Evolutionary conservation across 2,888 invertebrate species (phyloP), one percentile per base, ranked within the genome.

Genomic region (Thecocarcelia acutangulata): DNA sequence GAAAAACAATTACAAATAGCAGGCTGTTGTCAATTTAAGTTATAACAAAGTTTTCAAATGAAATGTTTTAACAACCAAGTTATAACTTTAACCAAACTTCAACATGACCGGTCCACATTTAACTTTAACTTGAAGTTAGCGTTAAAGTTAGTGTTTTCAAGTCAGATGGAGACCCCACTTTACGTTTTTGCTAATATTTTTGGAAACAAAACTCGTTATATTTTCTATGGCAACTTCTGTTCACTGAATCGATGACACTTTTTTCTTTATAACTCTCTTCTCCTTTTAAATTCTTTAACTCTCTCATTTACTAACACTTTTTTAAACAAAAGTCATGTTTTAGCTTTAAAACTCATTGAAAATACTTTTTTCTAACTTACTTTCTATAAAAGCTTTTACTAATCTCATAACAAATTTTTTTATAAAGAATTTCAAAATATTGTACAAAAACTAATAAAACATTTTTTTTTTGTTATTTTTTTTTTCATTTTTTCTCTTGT

Each of bases 401-500:
- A 76, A 72, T 63, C 52, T 68, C 75, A 75, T 79, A 33, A 9
- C 37, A 59, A 44, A 52, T 44, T 72, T 28, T 28, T 54, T 46
- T 24, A 68, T 3, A n/a, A 70, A 64, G 76, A 59, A 59, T 40
- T 19, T 68, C 50, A 15, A 19, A 44, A 46, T 59, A 46, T n/a
- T 76, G 75, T 75, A 72, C 12, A 83, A 76, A 61, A 79, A 78
- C 58, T 83, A 79, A 76, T 83, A 12, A 12, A 72, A 75, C 59
- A 70, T 75, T 79, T 79, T 48, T 48, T 76, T 76, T n/a, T n/a
- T 56, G 56, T 66, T 64, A 64, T 64, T 82, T 58, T 70, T 69
- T 75, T 75, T 75, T 66, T 40, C 59, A 66, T 83, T 77, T 77
- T 72, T 76, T 66, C 66, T 74, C 61, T 80, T 83, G 82, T 83